Conservation (phyloP, 1,140 invertebrate genomes). For the Apis florea region DNA sequence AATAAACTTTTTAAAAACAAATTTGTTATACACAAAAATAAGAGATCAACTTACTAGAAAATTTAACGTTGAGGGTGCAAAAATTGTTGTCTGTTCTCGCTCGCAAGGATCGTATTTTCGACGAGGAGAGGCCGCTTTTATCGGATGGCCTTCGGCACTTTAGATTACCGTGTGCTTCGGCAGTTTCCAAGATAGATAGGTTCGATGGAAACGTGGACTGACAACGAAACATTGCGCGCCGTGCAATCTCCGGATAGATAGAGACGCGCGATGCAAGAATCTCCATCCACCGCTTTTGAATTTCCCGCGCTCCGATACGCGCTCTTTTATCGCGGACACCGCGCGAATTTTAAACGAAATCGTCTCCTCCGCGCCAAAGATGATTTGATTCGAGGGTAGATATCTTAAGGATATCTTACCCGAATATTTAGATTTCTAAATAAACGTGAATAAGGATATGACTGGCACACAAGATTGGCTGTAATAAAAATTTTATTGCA, state of each 20-base stretch:
- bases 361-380: no score
- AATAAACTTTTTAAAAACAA: no score
- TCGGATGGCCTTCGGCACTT: conserved; percentile 50
- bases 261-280: neutral
- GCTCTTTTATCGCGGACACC: no score
- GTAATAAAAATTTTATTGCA: no score
- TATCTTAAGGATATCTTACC: neutral
- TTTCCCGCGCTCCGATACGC: neutral
- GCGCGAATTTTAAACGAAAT: neutral
- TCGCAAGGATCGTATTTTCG: neutral
- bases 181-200: conserved; percentile 57
- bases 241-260: conserved; percentile 12
- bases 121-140: conserved; percentile 4
- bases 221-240: conserved; percentile 40
- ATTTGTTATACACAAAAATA: no score
- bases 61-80: no score
- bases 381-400: neutral
- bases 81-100: no score
- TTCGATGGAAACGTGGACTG: conserved; percentile 46
- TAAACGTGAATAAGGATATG: no score
- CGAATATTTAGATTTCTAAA: neutral
- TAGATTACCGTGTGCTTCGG: conserved; percentile 52
- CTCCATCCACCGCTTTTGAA: neutral
- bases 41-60: no score
- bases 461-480: no score